These are phyloP conservation scores for Reinhardtius hippoglossoides DNA, from an alignment of 2,113 vertebrate genomes.

Conservation along the genomic window DNA sequence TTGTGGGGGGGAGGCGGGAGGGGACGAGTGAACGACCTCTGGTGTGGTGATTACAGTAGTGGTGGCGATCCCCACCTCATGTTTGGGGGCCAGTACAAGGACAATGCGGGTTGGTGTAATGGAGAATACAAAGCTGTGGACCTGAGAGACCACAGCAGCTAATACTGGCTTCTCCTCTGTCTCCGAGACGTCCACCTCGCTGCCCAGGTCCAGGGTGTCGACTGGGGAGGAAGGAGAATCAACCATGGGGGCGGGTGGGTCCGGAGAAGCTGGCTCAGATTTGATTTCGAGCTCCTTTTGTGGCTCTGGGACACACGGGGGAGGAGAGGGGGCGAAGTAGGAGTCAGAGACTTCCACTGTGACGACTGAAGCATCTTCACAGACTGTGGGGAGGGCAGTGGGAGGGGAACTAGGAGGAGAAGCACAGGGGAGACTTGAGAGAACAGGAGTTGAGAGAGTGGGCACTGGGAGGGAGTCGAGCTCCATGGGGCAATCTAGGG, in stretches of 20 bases:
- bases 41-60: slow-evolving; percentile 27
- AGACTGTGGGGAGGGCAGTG: not conserved
- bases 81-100: slow-evolving; percentile 73
- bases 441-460: slow-evolving; percentile 30
- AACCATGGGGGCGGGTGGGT: slow-evolving; percentile 24
- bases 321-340: slow-evolving; percentile 23
- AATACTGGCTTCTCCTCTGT: slow-evolving; percentile 64
- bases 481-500: slow-evolving; percentile 75
- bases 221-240: slow-evolving; percentile 68
- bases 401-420: not conserved
- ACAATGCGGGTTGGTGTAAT: slow-evolving; percentile 77
- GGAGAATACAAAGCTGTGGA: slow-evolving; percentile 73
- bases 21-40: slow-evolving; percentile 27
- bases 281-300: slow-evolving; percentile 80
- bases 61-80: slow-evolving; percentile 40
- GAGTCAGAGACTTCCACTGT: slow-evolving; percentile 26
- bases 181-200: slow-evolving; percentile 80
- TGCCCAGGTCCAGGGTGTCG: slow-evolving; percentile 80
- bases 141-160: slow-evolving; percentile 47
- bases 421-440: not conserved
- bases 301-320: slow-evolving; percentile 65
- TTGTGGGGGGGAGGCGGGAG: slow-evolving; percentile 23
- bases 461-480: slow-evolving; percentile 65
- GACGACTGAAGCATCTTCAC: slow-evolving; percentile 3
- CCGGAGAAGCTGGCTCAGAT: slow-evolving; percentile 74